A percentile compares a stretch with the other conserved stretches of the same genome.
Evolutionary conservation across 1,140 invertebrate genomes (phyloP).

Genomic region (Piezodorus guildinii): DNA sequence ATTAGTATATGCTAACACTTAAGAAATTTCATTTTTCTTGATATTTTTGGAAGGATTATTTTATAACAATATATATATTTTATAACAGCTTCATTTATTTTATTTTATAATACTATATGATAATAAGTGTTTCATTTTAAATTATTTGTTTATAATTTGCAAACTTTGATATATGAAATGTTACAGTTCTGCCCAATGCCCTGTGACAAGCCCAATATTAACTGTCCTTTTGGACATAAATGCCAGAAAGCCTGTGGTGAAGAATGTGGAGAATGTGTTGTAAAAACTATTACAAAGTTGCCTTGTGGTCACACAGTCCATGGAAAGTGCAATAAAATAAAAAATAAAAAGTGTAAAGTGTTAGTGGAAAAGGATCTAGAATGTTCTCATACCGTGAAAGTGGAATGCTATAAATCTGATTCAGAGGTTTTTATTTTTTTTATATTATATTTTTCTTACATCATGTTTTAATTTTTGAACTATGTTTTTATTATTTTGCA

Average conservation of each 20-base stretch:
- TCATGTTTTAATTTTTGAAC: no score
- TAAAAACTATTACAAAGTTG: slow-evolving; percentile 25
- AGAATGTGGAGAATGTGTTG: slow-evolving; percentile 38
- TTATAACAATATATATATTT: no score
- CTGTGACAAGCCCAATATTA: slow-evolving; percentile 36
- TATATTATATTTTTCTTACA: no score
- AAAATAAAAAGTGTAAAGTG: slow-evolving; percentile 7
- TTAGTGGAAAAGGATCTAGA: not conserved
- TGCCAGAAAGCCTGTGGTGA: slow-evolving; percentile 40
- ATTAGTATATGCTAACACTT: no score
- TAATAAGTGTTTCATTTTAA: no score
- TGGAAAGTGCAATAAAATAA: not conserved
- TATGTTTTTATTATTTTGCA: no score
- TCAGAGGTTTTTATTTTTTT: not conserved
- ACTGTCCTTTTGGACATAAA: slow-evolving; percentile 34
- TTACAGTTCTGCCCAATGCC: slow-evolving; percentile 37
- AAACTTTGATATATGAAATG: not conserved
- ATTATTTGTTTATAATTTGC: slow-evolving; percentile 14
- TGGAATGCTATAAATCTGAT: not conserved
- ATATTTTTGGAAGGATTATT: no score
- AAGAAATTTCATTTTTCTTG: no score
- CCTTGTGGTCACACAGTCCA: slow-evolving; percentile 8
- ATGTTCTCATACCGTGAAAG: not conserved
- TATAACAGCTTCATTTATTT: no score
- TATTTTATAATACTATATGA: no score